Conservation (phyloP, 2,888 invertebrate species). For the Drosophila sordidapex region DNA sequence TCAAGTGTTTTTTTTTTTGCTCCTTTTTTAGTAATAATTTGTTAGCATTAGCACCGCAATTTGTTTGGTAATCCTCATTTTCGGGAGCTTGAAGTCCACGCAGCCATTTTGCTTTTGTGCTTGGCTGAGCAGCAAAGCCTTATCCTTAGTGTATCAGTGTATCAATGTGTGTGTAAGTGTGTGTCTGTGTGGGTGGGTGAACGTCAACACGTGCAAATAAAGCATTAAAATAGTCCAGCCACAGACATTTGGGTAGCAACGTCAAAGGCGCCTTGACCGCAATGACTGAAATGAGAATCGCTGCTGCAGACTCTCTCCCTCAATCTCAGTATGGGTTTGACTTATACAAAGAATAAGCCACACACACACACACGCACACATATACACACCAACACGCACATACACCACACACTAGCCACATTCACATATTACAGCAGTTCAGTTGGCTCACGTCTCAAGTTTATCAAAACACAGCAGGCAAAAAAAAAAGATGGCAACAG, state of each 20-base stretch:
- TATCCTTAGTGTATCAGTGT: conserved; percentile 51
- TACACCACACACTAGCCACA: conserved; percentile 40
- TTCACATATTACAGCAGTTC: conserved; percentile 41
- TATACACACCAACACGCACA: conserved; percentile 13
- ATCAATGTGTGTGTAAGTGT: conserved; percentile 18
- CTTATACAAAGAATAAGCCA: conserved; percentile 66
- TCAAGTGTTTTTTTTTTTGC: not conserved
- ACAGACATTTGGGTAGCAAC: conserved; percentile 31
- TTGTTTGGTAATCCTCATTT: conserved; percentile 71
- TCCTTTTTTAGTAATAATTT: conserved; percentile 11
- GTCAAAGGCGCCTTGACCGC: conserved; percentile 74
- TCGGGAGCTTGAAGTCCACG: conserved; percentile 33
- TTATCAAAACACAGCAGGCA: conserved; percentile 69
- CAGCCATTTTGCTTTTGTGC: conserved; percentile 56
- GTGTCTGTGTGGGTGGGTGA: conserved; percentile 13
- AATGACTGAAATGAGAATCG: conserved; percentile 68
- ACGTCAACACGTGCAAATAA: conserved; percentile 79
- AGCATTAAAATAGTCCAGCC: conserved; percentile 67
- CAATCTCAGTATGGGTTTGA: conserved; percentile 57
- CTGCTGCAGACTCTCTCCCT: conserved; percentile 31
- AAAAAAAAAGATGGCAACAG: conserved; percentile 15
- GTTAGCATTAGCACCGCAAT: conserved; percentile 69
- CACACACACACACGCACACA: conserved; percentile 31
- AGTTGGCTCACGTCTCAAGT: conserved; percentile 73
- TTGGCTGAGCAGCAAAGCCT: conserved; percentile 48